Evolutionary conservation across 2,797 vertebrate genomes (phyloP).

Genomic region (Pygocentrus nattereri): DNA sequence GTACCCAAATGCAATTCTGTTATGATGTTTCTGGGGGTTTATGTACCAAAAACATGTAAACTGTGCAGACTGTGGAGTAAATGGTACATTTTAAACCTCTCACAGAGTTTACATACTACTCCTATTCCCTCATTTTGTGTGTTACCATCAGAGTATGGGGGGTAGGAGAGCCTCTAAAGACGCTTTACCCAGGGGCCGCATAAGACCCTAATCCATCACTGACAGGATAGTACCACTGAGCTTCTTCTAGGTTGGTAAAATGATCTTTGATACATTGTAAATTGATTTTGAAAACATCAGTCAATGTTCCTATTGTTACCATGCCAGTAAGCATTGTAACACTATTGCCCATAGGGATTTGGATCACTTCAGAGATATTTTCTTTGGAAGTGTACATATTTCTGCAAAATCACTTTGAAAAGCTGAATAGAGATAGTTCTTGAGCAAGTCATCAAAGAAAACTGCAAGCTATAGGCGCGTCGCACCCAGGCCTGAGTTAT

Average conservation of each 20-base stretch:
- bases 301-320: constrained; percentile 17
- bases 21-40: too few species aligned
- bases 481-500: constrained; percentile 36
- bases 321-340: constrained; percentile 30
- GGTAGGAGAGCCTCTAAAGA: too few species aligned
- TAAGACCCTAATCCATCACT: too few species aligned
- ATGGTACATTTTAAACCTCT: too few species aligned
- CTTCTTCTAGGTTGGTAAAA: constrained; percentile 2
- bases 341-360: constrained; percentile 25
- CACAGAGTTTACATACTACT: too few species aligned
- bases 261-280: background rate
- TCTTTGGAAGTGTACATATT: background rate
- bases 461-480: constrained; percentile 16
- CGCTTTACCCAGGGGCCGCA: too few species aligned
- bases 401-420: constrained; percentile 19
- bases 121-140: too few species aligned
- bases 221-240: background rate
- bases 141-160: too few species aligned
- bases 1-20: too few species aligned
- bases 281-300: constrained; percentile 20
- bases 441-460: constrained; percentile 25
- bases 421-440: constrained; percentile 5
- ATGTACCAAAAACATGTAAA: too few species aligned
- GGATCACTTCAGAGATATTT: constrained; percentile 13
- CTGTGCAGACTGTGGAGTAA: too few species aligned